phyloP scores from a whole-genome alignment of 1,140 invertebrate species.

The Bombyx mandarina region DNA sequence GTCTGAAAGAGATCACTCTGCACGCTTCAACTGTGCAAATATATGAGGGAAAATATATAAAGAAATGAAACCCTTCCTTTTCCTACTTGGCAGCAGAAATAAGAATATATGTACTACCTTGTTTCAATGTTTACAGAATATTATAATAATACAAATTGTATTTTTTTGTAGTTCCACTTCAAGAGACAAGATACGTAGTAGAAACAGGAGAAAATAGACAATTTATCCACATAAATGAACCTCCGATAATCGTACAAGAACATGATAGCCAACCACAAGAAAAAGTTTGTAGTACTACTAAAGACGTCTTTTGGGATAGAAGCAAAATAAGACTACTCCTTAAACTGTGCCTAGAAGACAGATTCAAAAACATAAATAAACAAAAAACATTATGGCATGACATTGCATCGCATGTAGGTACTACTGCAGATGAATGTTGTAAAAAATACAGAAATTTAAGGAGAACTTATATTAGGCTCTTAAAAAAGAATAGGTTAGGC shows the following conservation, averaged over 20 bases:
- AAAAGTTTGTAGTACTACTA: conserved; percentile 21
- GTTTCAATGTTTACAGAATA: neutral
- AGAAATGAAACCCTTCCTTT: too few relatives aligned
- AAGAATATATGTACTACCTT: too few relatives aligned
- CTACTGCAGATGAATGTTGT: conserved; percentile 43
- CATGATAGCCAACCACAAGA: conserved; percentile 21
- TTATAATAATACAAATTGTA: conserved; percentile 1
- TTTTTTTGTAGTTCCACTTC: conserved; percentile 28
- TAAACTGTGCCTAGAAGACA: conserved; percentile 39
- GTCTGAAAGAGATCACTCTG: too few relatives aligned
- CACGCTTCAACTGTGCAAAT: too few relatives aligned
- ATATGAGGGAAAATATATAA: too few relatives aligned
- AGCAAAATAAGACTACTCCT: conserved; percentile 49
- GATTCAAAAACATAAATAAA: conserved; percentile 31
- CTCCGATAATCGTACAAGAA: conserved; percentile 16
- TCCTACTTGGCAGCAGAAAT: too few relatives aligned
- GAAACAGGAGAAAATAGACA: conserved; percentile 40
- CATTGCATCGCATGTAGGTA: conserved; percentile 36
- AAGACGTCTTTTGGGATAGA: conserved; percentile 50
- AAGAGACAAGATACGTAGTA: conserved; percentile 43
- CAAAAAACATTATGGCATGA: conserved; percentile 48
- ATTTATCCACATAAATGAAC: conserved; percentile 39
- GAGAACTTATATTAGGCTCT: conserved; percentile 48
- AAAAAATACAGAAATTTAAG: conserved; percentile 52
- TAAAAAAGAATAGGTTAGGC: conserved; percentile 50